A percentile compares a stretch with the other conserved stretches of the same genome.
Evolutionary conservation across 2,888 invertebrate species (phyloP).

Genomic region (Brachyptera putata): DNA sequence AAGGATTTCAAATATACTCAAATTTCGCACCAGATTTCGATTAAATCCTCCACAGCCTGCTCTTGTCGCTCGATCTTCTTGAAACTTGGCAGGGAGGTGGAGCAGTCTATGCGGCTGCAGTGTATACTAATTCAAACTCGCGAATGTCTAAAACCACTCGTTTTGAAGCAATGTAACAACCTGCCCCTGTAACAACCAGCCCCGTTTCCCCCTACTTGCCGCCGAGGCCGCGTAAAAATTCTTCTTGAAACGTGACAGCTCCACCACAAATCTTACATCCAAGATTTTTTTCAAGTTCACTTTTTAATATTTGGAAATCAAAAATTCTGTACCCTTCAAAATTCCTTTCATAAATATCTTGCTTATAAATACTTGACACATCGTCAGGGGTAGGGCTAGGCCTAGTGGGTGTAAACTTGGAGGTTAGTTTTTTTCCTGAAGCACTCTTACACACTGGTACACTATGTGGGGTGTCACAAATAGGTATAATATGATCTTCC

Average conservation of each 20-base stretch:
- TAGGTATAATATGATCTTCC: not conserved
- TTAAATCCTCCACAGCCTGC: too few species aligned
- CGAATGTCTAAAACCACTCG: too few species aligned
- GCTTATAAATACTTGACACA: not conserved
- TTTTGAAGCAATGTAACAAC: too few species aligned
- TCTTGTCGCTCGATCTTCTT: too few species aligned
- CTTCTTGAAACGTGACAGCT: slow-evolving; percentile 1
- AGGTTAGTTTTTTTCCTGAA: not conserved
- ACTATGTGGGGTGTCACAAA: not conserved
- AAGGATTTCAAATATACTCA: too few species aligned
- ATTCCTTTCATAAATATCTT: not conserved
- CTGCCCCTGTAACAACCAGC: too few species aligned
- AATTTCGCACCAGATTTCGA: too few species aligned
- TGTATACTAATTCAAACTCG: too few species aligned
- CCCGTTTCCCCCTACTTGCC: too few species aligned
- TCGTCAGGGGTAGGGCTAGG: not conserved
- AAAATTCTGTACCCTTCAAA: not conserved
- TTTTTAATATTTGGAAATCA: slow-evolving; percentile 38
- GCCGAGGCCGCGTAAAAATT: slow-evolving; percentile 6
- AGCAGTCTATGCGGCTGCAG: too few species aligned
- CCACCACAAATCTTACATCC: slow-evolving; percentile 14
- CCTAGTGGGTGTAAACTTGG: not conserved
- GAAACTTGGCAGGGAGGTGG: too few species aligned
- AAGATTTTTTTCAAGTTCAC: slow-evolving; percentile 35
- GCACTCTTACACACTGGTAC: not conserved